These are phyloP conservation scores for Lethenteron reissneri DNA, from an alignment of 2,113 vertebrate species.

Conservation along the genomic window DNA sequence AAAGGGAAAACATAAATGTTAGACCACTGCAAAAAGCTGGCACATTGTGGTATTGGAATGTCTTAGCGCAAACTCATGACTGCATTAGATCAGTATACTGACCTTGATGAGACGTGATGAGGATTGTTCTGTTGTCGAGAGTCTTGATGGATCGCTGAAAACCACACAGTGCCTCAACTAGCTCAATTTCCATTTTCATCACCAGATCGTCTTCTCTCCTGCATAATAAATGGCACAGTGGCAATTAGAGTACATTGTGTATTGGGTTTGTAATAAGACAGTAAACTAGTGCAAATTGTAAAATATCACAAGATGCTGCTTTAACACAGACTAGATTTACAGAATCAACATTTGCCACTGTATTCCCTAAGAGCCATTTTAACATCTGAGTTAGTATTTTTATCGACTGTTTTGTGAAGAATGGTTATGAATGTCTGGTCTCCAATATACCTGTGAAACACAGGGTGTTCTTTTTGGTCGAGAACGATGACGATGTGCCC, in stretches of 20 bases:
- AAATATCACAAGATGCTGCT: too few species aligned
- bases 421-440: too few species aligned
- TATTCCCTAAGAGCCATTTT: too few species aligned
- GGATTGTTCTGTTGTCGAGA: constrained; percentile 20
- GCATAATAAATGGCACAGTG: not conserved
- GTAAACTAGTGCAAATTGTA: too few species aligned
- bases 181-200: constrained; percentile 17
- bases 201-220: constrained; percentile 17
- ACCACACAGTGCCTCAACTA: constrained; percentile 22
- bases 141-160: constrained; percentile 21
- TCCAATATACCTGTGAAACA: constrained; percentile 16
- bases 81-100: constrained; percentile 1
- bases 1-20: too few species aligned
- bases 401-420: too few species aligned
- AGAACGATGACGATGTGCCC: constrained; percentile 22
- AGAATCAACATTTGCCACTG: too few species aligned
- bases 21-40: too few species aligned
- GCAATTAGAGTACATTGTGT: too few species aligned
- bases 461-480: constrained; percentile 21
- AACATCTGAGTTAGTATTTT: too few species aligned
- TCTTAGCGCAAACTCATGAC: not conserved
- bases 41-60: not conserved
- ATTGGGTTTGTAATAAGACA: too few species aligned
- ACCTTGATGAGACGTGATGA: constrained; percentile 21
- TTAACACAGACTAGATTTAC: too few species aligned